Evolutionary conservation across 2,797 vertebrate species (phyloP).

Genomic region (Arrhamphus sclerolepis): DNA sequence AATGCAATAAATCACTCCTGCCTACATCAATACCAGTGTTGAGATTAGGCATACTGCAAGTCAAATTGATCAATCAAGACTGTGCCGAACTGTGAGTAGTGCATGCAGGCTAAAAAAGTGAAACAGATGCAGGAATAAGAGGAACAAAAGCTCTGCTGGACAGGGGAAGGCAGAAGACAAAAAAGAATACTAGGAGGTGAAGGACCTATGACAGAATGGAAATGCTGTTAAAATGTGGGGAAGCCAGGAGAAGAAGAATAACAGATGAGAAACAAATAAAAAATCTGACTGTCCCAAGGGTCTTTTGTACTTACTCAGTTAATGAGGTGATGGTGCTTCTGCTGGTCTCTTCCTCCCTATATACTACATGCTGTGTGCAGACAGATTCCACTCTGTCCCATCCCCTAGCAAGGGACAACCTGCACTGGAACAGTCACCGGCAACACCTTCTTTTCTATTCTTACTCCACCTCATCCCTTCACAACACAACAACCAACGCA

Average conservation of each 20-base stretch:
- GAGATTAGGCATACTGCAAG: conserved; percentile 9
- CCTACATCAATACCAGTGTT: too few relatives aligned
- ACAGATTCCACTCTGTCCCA: conserved; percentile 51
- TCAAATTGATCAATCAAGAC: conserved; percentile 44
- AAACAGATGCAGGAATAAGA: conserved; percentile 23
- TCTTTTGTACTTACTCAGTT: conserved; percentile 71
- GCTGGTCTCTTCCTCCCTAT: conserved; percentile 55
- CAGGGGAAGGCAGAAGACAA: conserved; percentile 34
- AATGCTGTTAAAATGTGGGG: conserved; percentile 23
- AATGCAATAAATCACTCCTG: conserved; percentile 31
- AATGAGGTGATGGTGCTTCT: conserved; percentile 55
- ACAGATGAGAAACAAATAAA: conserved; percentile 15
- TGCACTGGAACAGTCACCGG: conserved; percentile 60
- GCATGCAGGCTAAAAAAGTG: conserved; percentile 27
- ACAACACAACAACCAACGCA: conserved; percentile 44
- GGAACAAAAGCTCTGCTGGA: conserved; percentile 16
- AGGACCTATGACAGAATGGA: conserved; percentile 10
- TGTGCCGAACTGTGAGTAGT: conserved; percentile 12
- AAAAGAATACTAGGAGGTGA: conserved; percentile 22
- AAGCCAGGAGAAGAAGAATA: conserved; percentile 25
- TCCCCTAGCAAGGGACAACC: conserved; percentile 58
- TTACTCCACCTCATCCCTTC: conserved; percentile 52
- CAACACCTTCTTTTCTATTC: conserved; percentile 62
- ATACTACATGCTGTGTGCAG: conserved; percentile 66
- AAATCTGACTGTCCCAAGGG: conserved; percentile 24